These are phyloP conservation scores for Leucoraja erinaceus DNA, from an alignment of 2,113 vertebrate genomes.

Conservation along the genomic window DNA sequence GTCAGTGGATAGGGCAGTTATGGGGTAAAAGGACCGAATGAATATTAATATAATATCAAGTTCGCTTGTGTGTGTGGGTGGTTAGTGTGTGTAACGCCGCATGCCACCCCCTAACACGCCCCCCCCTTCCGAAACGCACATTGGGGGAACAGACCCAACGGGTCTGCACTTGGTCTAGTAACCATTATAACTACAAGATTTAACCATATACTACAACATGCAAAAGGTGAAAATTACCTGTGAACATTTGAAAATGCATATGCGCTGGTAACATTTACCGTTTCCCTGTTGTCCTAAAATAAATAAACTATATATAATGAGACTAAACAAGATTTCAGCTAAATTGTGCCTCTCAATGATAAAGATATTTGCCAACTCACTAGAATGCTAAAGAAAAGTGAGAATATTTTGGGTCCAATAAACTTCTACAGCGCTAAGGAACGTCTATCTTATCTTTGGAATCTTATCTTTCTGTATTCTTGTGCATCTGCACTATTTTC, in stretches of 20 bases:
- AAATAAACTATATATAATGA: too few species aligned
- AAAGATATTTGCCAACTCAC: background rate
- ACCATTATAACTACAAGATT: conserved; percentile 3
- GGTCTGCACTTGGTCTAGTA: too few species aligned
- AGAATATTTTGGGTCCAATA: background rate
- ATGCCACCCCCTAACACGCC: too few species aligned
- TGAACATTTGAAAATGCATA: background rate
- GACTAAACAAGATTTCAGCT: background rate
- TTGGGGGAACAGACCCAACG: too few species aligned
- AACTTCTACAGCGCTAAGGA: background rate
- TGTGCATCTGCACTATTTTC: background rate
- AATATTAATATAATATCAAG: too few species aligned
- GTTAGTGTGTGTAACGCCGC: too few species aligned
- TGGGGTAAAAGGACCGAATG: too few species aligned
- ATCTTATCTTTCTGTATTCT: background rate
- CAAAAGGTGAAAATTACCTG: background rate
- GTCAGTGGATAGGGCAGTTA: too few species aligned
- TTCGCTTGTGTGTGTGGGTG: too few species aligned
- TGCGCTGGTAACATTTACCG: background rate
- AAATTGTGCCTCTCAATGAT: background rate
- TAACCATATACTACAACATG: background rate
- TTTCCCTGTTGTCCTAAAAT: background rate
- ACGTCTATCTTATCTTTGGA: background rate
- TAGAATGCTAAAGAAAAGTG: background rate
- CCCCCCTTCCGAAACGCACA: too few species aligned